Base-by-base conservation (phyloP, 2,888 invertebrate genomes). In the Busseola fusca region DNA sequence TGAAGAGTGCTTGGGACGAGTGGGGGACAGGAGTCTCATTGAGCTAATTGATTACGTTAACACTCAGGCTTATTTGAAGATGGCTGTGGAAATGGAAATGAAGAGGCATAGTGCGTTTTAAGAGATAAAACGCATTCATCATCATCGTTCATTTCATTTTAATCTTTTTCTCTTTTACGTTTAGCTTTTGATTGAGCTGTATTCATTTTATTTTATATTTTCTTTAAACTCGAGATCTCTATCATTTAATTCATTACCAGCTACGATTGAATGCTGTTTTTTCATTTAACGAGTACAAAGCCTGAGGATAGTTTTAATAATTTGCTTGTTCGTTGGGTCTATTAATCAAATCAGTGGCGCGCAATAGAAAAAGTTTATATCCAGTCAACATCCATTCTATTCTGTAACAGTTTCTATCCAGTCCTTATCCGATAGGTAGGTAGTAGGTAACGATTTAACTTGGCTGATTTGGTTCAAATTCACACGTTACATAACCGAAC, bases 11-110 rank as follows among this genome's bases (percentile, higher is more conserved):
- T 70, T 37, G 50, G 0, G 5, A 14, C 30, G 77, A 79, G 72
- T 52, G 69, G 58, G 30, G 45, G 58, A 52, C 60, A 40, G 65
- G 50, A 66, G 58, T 64, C 76, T 68, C 58, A 60, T 45, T 27
- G 21, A 37, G 56, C 58, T 72, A 79, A 79, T 79, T 79, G 72
- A 72, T 79, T 76, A 81, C 58, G 77, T 65, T 59, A 81, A 79
- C 65, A 68, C 34, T 10, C n/a, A 50, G 21, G 12, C 59, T 58
- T 64, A 68, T 76, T 71, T 62, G 58, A 52, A 56, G n/a, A 65
- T 45, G 57, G n/a, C 30, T 1, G 63, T 54, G 56, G 42, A 59
- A 65, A 59, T 58, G 25, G 48, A 2, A 48, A 42, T 27, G 16
- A 45, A 56, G 18, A 50, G 60, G n/a, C 50, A 50, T 69, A 12